These are phyloP conservation scores for Deilephila elpenor DNA, from an alignment of 2,888 invertebrate genomes.

Conservation along the genomic window DNA sequence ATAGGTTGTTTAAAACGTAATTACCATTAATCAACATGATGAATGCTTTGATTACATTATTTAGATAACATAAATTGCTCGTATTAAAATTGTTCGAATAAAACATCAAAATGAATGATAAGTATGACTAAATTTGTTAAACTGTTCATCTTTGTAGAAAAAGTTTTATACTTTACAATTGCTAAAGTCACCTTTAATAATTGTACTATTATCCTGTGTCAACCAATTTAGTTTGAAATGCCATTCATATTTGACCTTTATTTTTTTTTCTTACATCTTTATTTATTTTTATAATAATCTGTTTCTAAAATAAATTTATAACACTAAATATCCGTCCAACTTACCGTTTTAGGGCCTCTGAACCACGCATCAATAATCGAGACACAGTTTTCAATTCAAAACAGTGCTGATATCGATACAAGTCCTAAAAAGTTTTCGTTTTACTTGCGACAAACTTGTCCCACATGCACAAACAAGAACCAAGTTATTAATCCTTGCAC, in stretches of 20 bases:
- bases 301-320: not conserved
- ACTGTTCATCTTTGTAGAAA: too few relatives aligned
- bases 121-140: not conserved
- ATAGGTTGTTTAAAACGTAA: constrained; percentile 65
- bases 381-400: constrained; percentile 76
- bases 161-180: not conserved
- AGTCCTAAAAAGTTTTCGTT: constrained; percentile 62
- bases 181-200: constrained; percentile 1
- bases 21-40: constrained; percentile 64
- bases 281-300: not conserved
- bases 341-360: constrained; percentile 68
- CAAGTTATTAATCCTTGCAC: constrained; percentile 67
- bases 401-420: constrained; percentile 80
- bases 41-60: constrained; percentile 35
- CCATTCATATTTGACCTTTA: not conserved
- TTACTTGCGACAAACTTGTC: constrained; percentile 62
- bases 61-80: not conserved
- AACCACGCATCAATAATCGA: constrained; percentile 73
- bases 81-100: not conserved
- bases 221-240: not conserved
- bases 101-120: not conserved
- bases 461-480: constrained; percentile 63
- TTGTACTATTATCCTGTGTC: not conserved
- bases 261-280: not conserved
- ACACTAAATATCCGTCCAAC: constrained; percentile 40